Percentiles rank a stretch among this genome's conserved stretches.
These are phyloP conservation scores for Pollenia labialis DNA, from an alignment of 2,888 invertebrate genomes.

Conservation along the genomic window DNA sequence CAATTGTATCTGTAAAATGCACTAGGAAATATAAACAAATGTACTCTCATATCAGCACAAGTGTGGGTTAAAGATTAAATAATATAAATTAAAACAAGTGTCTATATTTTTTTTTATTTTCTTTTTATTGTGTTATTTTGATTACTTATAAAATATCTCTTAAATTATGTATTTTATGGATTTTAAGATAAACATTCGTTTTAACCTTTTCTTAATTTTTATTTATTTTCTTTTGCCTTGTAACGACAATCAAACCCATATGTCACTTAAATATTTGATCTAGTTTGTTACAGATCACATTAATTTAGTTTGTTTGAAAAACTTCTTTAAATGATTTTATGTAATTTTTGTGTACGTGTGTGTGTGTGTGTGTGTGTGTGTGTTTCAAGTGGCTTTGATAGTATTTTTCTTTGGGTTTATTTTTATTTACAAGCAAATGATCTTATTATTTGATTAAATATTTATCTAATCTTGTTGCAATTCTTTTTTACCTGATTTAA, in stretches of 20 bases:
- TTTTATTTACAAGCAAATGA: conserved; percentile 70
- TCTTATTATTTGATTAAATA: conserved; percentile 65
- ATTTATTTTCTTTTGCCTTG: not conserved
- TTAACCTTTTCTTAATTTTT: not conserved
- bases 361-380: conserved; percentile 31
- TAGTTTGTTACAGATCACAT: conserved; percentile 4
- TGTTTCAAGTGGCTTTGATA: conserved; percentile 40
- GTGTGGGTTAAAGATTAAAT: conserved; percentile 51
- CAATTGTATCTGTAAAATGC: conserved; percentile 31
- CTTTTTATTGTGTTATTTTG: not conserved
- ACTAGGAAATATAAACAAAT: not conserved
- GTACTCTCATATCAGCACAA: not conserved
- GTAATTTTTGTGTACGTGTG: conserved; percentile 17
- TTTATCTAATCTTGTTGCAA: conserved; percentile 71
- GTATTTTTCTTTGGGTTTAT: conserved; percentile 27
- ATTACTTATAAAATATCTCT: conserved; percentile 18
- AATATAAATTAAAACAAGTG: conserved; percentile 61
- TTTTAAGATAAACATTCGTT: conserved; percentile 44
- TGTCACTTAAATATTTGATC: conserved; percentile 24
- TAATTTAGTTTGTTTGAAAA: conserved; percentile 13
- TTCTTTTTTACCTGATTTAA: conserved; percentile 58
- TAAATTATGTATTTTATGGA: conserved; percentile 51
- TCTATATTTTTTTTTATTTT: conserved; percentile 20
- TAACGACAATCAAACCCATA: conserved; percentile 38
- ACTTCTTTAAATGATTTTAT: conserved; percentile 63